Evolutionary conservation across 2,113 vertebrate genomes (phyloP), one percentile per base, ranked within the genome.

Genomic region (Coturnix japonica): DNA sequence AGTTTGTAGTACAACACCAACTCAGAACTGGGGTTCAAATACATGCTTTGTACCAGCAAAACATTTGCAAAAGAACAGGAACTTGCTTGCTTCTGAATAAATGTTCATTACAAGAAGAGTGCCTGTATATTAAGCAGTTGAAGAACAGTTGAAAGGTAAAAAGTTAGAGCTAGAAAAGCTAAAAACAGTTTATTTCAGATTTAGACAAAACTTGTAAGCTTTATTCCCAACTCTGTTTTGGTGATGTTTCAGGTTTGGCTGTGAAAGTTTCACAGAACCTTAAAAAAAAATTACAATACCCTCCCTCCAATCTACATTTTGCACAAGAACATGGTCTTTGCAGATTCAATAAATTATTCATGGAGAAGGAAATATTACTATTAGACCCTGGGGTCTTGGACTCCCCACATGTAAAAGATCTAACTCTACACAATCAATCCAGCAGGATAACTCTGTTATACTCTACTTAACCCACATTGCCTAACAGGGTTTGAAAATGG

Each of bases 401-500:
- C 90, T 96, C 95, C 92, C 94, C 91, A 94, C 41, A 94, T 81
- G 90, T 91, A 89, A 93, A 91, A 97, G 95, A 97, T 93, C 93
- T 81, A 94, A 80, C 93, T 90, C 91, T 69, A 93, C 90, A 96
- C 66, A 89, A 90, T 91, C 93, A 94, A 96, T 92, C 95, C 83
- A 91, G 57, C 61, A 92, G 87, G 69, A 96, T 97, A 85, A 74
- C 83, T 89, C 67, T 77, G 87, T 91, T 93, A 96, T 69, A 95
- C 84, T 88, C 79, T 95, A 91, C 94, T 97, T 97, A 97, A 97
- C 94, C 95, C 83, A 93, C 91, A 87, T 87, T 95, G 92, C 94
- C 61, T 95, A 91, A 90, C 80, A 87, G 95, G 90, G 93, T 95
- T 97, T 96, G 96, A 95, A 96, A 96, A 97, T 89, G 95, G 95